phyloP scores from a whole-genome alignment of 1,140 invertebrate species.

The Neodiprion lecontei region DNA sequence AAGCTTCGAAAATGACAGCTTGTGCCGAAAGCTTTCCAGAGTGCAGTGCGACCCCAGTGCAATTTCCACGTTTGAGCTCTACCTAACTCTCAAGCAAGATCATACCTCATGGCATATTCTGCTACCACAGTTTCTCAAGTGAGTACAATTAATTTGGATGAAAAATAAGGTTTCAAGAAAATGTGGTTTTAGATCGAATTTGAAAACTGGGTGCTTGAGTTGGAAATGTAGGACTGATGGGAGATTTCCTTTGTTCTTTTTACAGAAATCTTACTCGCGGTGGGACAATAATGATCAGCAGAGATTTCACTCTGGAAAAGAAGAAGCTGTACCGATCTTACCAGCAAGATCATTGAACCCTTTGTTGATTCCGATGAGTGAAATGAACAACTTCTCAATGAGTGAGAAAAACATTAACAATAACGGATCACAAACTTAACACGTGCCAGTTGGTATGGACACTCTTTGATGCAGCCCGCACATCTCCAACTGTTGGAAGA shows the following conservation, averaged over 20 bases:
- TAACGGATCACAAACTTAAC: neutral
- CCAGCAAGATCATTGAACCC: constrained; percentile 57
- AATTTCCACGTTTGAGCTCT: constrained; percentile 85
- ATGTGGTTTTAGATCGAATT: neutral
- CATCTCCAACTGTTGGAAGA: neutral
- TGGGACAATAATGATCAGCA: constrained; percentile 84
- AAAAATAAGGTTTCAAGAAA: too few species aligned
- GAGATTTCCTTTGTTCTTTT: constrained; percentile 45
- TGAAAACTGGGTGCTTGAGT: neutral
- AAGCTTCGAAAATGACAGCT: constrained; percentile 72
- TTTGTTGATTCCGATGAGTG: neutral
- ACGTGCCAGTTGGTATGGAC: neutral
- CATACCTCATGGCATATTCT: constrained; percentile 81
- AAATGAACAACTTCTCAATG: neutral
- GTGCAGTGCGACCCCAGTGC: constrained; percentile 84
- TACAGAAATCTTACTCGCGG: constrained; percentile 80
- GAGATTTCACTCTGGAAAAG: constrained; percentile 82
- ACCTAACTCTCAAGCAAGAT: constrained; percentile 83
- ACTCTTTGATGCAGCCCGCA: neutral
- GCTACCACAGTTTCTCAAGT: constrained; percentile 86
- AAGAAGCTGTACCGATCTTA: constrained; percentile 85
- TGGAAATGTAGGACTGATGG: constrained; percentile 2
- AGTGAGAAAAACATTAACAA: neutral
- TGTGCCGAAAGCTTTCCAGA: constrained; percentile 67
- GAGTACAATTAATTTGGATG: constrained; percentile 56